Evolutionary conservation across 1,140 invertebrate genomes (phyloP), one percentile per base, ranked within the genome.

Genomic region (Maconellicoccus hirsutus): DNA sequence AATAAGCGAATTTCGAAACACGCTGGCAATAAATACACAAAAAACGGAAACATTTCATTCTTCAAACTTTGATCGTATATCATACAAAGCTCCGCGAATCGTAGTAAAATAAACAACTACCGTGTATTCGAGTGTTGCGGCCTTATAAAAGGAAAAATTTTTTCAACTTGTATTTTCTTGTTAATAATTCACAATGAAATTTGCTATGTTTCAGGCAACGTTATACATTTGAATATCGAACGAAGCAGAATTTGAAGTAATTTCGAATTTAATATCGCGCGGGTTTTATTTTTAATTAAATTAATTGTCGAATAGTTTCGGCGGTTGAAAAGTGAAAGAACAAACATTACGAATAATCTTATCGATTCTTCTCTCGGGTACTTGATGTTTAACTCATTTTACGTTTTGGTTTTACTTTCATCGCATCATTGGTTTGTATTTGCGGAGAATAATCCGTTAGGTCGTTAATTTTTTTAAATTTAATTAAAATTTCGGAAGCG

Each of bases 1-100:
- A 52, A n/a, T n/a, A 8, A 19, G 42, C 16, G n/a, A 52, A 52
- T 52, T 52, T 52, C 42, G 16, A 52, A 52, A 52, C 42, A 52
- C 42, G 42, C 42, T 52, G 6, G 42, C 42, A 52, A 52, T 52
- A 52, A 52, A 52, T 52, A 52, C n/a, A 52, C 42, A 19, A 19
- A 52, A 52, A 52, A 16, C 42, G 42, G 42, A 52, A 52, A 52
- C 42, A 52, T 52, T 52, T 52, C n/a, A 52, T 52, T 52, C 42
- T 52, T 52, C 42, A 52, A 52, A 52, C 42, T 52, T 52, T 52
- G 42, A 52, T 52, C 42, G 42, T 52, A 8, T 52, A 52, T 52
- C 42, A 52, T 52, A 52, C 16, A 52, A 52, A 52, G 42, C 42
- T 52, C n/a, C 42, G 42, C 42, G 42, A 52, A 52, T 52, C 42